Base-by-base conservation (phyloP, 2,888 invertebrate genomes). In the Drosophila maculinotata region DNA sequence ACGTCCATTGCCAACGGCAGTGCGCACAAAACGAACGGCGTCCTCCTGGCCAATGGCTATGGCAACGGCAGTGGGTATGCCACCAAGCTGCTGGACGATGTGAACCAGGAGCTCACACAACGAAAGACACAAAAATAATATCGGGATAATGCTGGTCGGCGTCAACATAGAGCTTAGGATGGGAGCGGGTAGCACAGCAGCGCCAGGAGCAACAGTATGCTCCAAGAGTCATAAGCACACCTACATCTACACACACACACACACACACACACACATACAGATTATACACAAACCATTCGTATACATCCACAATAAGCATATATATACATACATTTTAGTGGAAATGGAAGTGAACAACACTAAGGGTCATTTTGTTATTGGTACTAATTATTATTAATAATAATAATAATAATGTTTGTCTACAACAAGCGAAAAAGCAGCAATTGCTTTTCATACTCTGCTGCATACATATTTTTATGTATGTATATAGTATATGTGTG, bases 61-160 rank as follows among this genome's bases (percentile, higher is more conserved):
- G 77, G 63, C 35, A 69, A 73, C 31, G 70, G 51, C 28, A 79
- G 65, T 2, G 87, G 89, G 12, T 76, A 78, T 69, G 85, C 71
- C 76, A 83, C 81, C 52, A 74, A 86, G 64, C 69, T 84, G 49
- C 54, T 84, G 59, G 89, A 83, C 58, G 86, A 84, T 28, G 83
- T 89, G 60, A 80, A 89, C 28, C 79, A 89, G 71, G 90, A 90
- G 78, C 79, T 91, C 72, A 90, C 88, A 56, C 91, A 91, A 75
- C 86, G 91, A 67, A 91, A 91, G 85, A 88, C 89, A 83, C 89
- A 89, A 58, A 91, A 91, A 91, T 91, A 91, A 91, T 91, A 91
- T 89, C 88, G 81, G 82, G 53, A 64, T 49, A 89, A 81, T 66
- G 74, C 72, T 73, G 76, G 56, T 71, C 68, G 74, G 72, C 76